Base-by-base conservation (phyloP, 2,888 invertebrate genomes). In the Scrobipalpa atriplicella region DNA sequence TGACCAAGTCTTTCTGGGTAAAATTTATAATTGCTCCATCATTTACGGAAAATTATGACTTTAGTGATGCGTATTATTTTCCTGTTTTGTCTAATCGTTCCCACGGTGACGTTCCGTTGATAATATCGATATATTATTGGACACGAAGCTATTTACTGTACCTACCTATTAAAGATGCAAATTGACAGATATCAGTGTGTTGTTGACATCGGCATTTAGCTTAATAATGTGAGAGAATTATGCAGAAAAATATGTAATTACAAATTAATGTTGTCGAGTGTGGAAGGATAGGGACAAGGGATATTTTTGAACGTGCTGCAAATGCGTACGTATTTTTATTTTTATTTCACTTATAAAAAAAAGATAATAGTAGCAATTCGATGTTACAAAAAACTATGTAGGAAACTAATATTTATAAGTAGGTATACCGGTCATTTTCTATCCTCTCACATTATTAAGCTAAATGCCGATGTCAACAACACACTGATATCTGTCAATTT, bases 1-100 rank as follows among this genome's bases (percentile, higher is more conserved):
- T 47, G 47, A n/a, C 1, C n/a, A 16, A 16, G n/a, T 16, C n/a
- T n/a, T n/a, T 47, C 47, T 47, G 47, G n/a, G 47, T 47, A 47
- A 16, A 47, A 16, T 6, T 47, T 47, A 3, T 47, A 47, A 47
- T 47, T 47, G 47, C 47, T 47, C 47, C 16, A 47, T 47, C 21
- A 29, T 56, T 56, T 21, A 21, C 29, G 29, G 54, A 21, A 56
- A 56, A 56, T 56, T 21, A 56, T 56, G 29, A 13, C 13, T 21
- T 56, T 56, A 56, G 54, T 21, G 19, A 56, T 56, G 54, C 54
- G 54, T 56, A 56, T 56, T 56, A 56, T 58, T 38, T 58, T 58
- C 58, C 58, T 38, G 58, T 58, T 38, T n/a, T 58, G 58, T 38
- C 19, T 56, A 21, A 21, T 21, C 13, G 1, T 58, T 58, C 58